Percentiles rank a stretch among this genome's conserved stretches.
phyloP scores from a whole-genome alignment of 2,797 vertebrate species.

The Coluber constrictor region DNA sequence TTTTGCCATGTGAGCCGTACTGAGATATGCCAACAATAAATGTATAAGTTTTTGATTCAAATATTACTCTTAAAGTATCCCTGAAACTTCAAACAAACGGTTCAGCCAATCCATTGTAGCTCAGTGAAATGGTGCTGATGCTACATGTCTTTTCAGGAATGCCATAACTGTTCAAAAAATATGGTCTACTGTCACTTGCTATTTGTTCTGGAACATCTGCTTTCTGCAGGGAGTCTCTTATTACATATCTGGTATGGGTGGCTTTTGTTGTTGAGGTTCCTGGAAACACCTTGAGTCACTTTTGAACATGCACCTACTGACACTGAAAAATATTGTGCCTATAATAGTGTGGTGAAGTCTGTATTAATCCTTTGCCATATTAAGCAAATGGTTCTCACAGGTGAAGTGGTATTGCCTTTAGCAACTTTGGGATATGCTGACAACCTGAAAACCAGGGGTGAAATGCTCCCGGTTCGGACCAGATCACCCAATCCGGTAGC shows the following conservation, averaged over 20 bases:
- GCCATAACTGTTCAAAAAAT: background rate
- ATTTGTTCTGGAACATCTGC: background rate
- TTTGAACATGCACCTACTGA: background rate
- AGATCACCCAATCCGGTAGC: no score
- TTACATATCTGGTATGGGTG: background rate
- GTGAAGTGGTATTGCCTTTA: background rate
- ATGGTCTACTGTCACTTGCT: background rate
- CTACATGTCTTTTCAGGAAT: background rate
- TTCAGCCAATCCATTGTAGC: background rate
- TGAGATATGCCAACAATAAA: background rate
- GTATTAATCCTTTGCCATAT: background rate
- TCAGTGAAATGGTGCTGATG: background rate
- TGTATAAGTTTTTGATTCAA: background rate
- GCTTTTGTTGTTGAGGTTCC: background rate
- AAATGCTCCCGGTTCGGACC: no score
- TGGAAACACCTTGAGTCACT: background rate
- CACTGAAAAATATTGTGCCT: background rate
- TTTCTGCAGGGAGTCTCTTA: background rate
- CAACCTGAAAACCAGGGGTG: background rate
- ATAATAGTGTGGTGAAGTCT: background rate
- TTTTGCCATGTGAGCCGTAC: background rate
- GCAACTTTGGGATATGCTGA: background rate
- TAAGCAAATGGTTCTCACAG: background rate
- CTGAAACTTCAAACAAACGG: background rate
- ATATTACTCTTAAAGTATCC: background rate